Base-by-base conservation (phyloP, 37 sponge, comb jelly and placozoan species). In the Bolinopsis microptera region DNA sequence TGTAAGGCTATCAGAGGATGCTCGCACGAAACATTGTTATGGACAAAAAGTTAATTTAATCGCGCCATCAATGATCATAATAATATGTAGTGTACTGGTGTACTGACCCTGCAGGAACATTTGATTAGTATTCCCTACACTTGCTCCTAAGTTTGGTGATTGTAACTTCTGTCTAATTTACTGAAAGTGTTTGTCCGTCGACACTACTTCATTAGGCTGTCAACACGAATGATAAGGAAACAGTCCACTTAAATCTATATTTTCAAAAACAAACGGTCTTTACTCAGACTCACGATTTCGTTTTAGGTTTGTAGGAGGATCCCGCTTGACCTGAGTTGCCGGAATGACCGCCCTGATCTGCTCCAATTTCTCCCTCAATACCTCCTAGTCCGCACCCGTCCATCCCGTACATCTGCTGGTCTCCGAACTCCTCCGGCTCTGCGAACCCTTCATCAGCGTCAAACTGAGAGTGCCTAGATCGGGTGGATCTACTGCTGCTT, bases 371-470 rank as follows among this genome's bases (percentile, higher is more conserved):
- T 48, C 61, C 61, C 13, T 48, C 61, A 18, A 48, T 48, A 5
- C 61, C 61, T 48, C 13, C 61, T 13, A 5, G 9, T 18, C 61
- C 61, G 13, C 61, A 48, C 5, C 61, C 61, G 61, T 48, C 61
- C 61, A 48, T 48, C n/a, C n/a, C n/a, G 61, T 48, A 48, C 61
- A 48, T 48, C 61, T 13, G 9, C 61, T 1, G 36, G 21, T 77
- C 90, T 40, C 90, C 90, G 61, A 86, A 41, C 90, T 86, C 90
- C 22, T 41, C 90, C 48, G 24, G 24, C 90, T 86, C 90, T 0
- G 34, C 90, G 48, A 86, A 86, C 48, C 90, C 90, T 48, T 86
- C 90, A 26, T 86, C 90, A 41, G 34, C 30, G 39, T 86, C 90
- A 8, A 35, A 32, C 36, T 32, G 1, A 28, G 35, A 28, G 9